Conservation (phyloP, 2,797 vertebrate species). For the Tadarida brasiliensis region DNA sequence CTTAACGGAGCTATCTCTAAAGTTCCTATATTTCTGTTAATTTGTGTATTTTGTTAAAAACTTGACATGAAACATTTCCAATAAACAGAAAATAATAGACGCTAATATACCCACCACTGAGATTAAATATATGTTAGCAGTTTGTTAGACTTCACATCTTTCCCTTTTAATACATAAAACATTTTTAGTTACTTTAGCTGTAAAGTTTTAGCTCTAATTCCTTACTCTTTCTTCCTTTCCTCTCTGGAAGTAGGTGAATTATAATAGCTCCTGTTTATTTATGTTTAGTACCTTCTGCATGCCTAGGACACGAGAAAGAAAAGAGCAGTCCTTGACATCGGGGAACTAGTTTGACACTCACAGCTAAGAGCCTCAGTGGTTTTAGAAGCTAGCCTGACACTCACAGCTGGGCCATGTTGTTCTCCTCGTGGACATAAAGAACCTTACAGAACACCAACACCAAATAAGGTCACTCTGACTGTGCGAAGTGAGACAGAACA, state of each 20-base stretch:
- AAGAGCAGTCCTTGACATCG: neutral
- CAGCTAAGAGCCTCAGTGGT: neutral
- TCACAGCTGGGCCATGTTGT: neutral
- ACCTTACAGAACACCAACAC: neutral
- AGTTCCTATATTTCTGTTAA: neutral
- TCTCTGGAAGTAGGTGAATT: neutral
- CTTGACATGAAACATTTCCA: neutral
- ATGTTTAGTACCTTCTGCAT: constrained; percentile 17
- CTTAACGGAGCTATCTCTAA: neutral
- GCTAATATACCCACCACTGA: neutral
- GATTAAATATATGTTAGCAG: neutral
- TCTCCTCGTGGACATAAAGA: neutral
- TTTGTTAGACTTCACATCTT: neutral
- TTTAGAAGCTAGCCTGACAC: constrained; percentile 21
- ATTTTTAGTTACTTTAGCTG: constrained; percentile 13
- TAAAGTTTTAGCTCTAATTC: neutral
- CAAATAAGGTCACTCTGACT: neutral
- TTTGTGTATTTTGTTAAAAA: constrained; percentile 26
- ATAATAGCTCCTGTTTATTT: constrained; percentile 30
- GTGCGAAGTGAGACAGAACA: constrained; percentile 28
- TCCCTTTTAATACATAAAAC: constrained; percentile 44
- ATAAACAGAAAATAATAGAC: constrained; percentile 1
- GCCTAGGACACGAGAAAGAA: neutral
- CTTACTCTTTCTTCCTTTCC: neutral
- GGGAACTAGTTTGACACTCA: neutral